Evolutionary conservation across 2,797 vertebrate species (phyloP), one percentile per base, ranked within the genome.

Genomic region (Anas capensis): DNA sequence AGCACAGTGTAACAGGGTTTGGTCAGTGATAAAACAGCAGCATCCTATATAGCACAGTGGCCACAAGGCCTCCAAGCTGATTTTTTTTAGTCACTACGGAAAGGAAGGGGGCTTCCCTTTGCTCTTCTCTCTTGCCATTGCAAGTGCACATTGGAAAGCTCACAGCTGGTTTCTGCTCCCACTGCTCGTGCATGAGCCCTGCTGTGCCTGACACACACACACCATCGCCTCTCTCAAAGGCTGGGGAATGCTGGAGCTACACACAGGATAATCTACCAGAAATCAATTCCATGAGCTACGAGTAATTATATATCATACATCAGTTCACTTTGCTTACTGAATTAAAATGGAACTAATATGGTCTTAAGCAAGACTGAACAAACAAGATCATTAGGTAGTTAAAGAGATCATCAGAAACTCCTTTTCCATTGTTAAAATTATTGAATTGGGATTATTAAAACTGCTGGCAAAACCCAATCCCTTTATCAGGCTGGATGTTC

Each of bases 171-270:
- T 81, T 42, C 49, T 19, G 6, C 14, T 29, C 6, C 56, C 19
- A 31, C 29, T 53, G 70, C 23, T 68, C 34, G 0, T 6, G 23
- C 31, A 17, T 0, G 36, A 2, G 3, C 21, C 36, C 42, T 0
- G 1, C 15, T 6, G 23, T 3, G 5, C 26, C 6, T 2, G 3
- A 10, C 34, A 3, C 2, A 6, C 8, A 6, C 8, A 5, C 8
- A 34, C 10, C 69, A 16, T 44, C 6, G 0, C 34, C 27, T 49
- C 62, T 44, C 62, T 24, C 38, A 40, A 53, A 49, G 80, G 69
- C 48, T 68, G 20, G 33, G 62, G 26, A 44, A 61, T 0, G 0
- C 24, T 75, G 29, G 1, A 49, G 53, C 2, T 1, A 14, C 3
- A 10, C 62, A 14, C 69, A 13, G 13, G 69, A 70, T 33, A 46